phyloP scores from a whole-genome alignment of 2,113 vertebrate genomes.

The Artemisiospiza belli region DNA sequence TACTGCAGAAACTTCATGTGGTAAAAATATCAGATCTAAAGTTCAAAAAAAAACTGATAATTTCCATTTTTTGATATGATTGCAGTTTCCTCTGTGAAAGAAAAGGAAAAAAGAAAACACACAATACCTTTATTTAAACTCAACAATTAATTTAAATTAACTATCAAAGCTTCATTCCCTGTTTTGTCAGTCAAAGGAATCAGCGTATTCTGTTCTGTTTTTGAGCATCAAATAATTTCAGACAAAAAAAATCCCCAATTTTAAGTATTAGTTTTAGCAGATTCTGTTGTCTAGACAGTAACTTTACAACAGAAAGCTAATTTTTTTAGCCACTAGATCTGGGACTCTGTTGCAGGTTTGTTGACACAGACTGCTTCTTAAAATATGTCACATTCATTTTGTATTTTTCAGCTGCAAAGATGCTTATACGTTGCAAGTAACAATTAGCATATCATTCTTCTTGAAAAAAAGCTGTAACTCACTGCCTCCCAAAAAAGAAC shows the following conservation, averaged over 20 bases:
- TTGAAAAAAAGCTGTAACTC: neutral
- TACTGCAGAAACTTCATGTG: neutral
- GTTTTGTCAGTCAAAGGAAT: neutral
- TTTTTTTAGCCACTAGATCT: neutral
- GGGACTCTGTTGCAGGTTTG: neutral
- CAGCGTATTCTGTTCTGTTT: neutral
- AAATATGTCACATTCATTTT: neutral
- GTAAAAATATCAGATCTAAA: neutral
- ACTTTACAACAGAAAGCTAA: neutral
- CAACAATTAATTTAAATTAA: neutral
- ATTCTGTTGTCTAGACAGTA: neutral
- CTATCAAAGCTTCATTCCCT: neutral
- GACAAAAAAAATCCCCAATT: neutral
- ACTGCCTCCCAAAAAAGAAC: neutral
- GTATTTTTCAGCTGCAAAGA: neutral
- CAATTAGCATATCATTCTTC: neutral
- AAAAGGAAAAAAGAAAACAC: neutral
- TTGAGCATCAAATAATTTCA: neutral
- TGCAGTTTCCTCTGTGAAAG: neutral
- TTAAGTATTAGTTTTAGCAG: neutral
- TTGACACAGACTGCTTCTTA: neutral
- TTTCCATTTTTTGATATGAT: neutral
- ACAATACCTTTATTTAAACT: neutral
- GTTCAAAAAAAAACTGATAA: neutral
- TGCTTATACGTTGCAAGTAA: neutral